phyloP scores from a whole-genome alignment of 2,797 vertebrate genomes.

The Hydrocynus forskahlii region DNA sequence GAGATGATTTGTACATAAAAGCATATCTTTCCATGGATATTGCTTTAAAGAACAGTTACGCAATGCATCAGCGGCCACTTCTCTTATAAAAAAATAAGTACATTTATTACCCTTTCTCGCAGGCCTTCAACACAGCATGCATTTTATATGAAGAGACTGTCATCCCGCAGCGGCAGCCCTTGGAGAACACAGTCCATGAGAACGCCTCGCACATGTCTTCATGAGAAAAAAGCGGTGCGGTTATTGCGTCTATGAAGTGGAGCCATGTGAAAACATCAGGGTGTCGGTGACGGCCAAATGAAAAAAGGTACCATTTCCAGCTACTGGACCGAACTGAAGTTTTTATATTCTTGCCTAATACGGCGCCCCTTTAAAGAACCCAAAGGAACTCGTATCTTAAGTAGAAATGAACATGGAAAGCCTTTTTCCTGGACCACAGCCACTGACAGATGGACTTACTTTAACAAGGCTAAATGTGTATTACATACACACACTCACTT shows the following conservation, averaged over 20 bases:
- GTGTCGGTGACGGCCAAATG: conserved; percentile 21
- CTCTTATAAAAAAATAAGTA: conserved; percentile 11
- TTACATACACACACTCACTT: conserved; percentile 32
- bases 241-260: conserved; percentile 8
- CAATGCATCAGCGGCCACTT: background rate
- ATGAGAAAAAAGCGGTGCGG: conserved; percentile 22
- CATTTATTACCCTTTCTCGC: background rate
- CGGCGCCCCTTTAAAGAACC: background rate
- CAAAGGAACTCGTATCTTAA: conserved; percentile 16
- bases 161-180: background rate
- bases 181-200: background rate
- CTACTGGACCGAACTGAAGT: conserved; percentile 1
- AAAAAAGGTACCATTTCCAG: conserved; percentile 28
- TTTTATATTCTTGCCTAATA: conserved; percentile 4
- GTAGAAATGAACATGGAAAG: conserved; percentile 7
- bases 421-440: background rate
- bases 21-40: background rate
- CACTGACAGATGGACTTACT: conserved; percentile 4
- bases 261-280: conserved; percentile 18
- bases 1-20: background rate
- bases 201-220: background rate
- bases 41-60: background rate
- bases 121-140: conserved; percentile 23
- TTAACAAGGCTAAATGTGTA: background rate
- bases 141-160: conserved; percentile 21